Percentiles rank a stretch among this genome's conserved stretches.
These are phyloP conservation scores for Meteorus sp. DNA, from an alignment of 1,140 invertebrate genomes.

Conservation along the genomic window DNA sequence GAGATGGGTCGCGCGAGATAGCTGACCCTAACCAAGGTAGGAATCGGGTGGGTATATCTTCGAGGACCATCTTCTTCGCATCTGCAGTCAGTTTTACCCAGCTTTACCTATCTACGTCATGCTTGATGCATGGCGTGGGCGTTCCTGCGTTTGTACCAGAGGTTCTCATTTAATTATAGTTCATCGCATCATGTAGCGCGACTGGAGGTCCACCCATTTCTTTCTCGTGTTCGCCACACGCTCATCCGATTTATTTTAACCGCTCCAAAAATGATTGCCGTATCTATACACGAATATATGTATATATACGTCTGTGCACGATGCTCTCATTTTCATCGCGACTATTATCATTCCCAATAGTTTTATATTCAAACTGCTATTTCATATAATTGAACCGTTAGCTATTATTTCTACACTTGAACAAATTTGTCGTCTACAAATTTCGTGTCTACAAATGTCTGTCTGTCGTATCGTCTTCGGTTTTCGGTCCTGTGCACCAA, in stretches of 20 bases:
- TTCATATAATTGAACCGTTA: no score
- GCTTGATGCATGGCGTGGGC: constrained; percentile 59
- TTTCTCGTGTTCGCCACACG: background rate
- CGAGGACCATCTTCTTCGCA: constrained; percentile 58
- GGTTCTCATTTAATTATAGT: constrained; percentile 54
- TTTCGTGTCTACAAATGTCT: no score
- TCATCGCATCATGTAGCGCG: constrained; percentile 2
- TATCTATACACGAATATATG: no score
- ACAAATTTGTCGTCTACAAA: no score
- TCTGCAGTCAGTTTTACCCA: constrained; percentile 52
- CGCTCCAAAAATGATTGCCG: background rate
- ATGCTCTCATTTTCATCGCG: no score
- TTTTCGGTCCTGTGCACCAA: background rate
- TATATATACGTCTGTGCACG: no score
- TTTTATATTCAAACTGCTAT: no score
- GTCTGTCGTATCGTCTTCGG: no score
- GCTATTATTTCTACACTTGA: no score
- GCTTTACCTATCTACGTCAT: constrained; percentile 55
- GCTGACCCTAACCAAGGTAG: constrained; percentile 48
- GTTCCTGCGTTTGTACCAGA: constrained; percentile 51
- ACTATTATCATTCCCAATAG: no score
- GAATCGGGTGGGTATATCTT: constrained; percentile 45
- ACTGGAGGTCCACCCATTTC: background rate
- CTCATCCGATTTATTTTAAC: background rate
- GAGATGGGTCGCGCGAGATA: constrained; percentile 60